Base-by-base conservation (phyloP, 2,113 vertebrate species). In the Phyllopteryx taeniolatus region DNA sequence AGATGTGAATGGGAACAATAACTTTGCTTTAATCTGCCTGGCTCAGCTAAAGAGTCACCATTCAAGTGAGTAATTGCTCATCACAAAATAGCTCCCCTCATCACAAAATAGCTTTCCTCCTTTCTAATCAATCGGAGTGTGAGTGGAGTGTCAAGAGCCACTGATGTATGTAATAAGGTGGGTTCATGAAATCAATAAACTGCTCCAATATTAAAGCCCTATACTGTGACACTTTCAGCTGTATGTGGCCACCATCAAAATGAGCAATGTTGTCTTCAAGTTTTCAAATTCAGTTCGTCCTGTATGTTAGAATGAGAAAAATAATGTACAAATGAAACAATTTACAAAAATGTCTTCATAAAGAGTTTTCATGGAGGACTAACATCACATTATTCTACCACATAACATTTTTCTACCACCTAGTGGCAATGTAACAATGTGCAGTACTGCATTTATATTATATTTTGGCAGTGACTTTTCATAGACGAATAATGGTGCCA, bases 371-470 rank as follows among this genome's bases (percentile, higher is more conserved):
- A 57, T 5, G 2, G 2, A 70, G 15, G 27, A 7, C 56, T 82
- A 56, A 27, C 66, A 57, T 85, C 69, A 81, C 63, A 44, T 19
- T 53, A 84, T 69, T 44, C 79, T 73, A 14, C 83, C 88, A 90
- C 69, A n/a, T n/a, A n/a, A 81, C 63, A 44, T 19, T 53, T 83
- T 69, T 44, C 79, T 73, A 14, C 83, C 88, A 90, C 69, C 85
- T 84, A 85, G 85, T 87, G 88, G 84, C 46, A n/a, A 6, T 54
- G 49, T 17, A 10, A 8, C 20, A 22, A 1, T 56, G n/a, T 47
- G 35, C 35, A 39, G 35, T 39, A 3, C 35, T 39, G 35, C 6
- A 39, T 39, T 5, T 39, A 39, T 39, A 39, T 39, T 39, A 5
- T 39, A 39, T 39, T 39, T 39, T 39, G 35, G 35, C 35, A 39